Base-by-base conservation (phyloP, 2,888 invertebrate genomes). In the Zygaena filipendulae region DNA sequence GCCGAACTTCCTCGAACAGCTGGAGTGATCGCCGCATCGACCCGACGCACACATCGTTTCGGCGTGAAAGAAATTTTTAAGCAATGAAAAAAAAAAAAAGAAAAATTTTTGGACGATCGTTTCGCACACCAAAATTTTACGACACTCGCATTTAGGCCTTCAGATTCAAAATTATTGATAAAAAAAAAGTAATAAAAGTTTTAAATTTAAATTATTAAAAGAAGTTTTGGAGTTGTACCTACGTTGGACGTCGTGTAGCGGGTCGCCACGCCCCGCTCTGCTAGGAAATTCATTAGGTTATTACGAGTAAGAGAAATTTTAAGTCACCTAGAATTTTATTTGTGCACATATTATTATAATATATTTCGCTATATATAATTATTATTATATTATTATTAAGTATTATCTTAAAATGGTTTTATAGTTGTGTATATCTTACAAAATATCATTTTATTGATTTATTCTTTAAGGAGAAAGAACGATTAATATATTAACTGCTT, bases 1-100 rank as follows among this genome's bases (percentile, higher is more conserved):
- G 59, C 96, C 97, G 49, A 97, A 97, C 84, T 99, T 99, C 85
- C 90, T 99, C 81, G 97, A 98, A 74, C 96, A 97, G 77, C 87
- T 99, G 62, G 97, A 96, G 87, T 96, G 87, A 71, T 56, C 60
- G 55, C 52, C 38, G 42, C 42, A 44, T 43, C 57, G 55, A 52
- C 60, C 45, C 59, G 53, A 60, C 68, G 60, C 54, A 50, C 54
- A 54, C 61, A 49, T 49, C 37, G 50, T 60, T 69, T 69, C 68
- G 69, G 59, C 66, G 59, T 47, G 55, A 57, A 6, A 45, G 45
- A 60, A 60, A 53, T 54, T 61, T 42, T 44, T 18, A 24, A 14
- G 13, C 24, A 16, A 16, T 19, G 3, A 20, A 23, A 29, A 21
- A 52, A 49, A 43, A 29, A 30, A 38, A 36, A 43, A 36, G 13